A percentile compares a stretch with the other conserved stretches of the same genome.
These are phyloP conservation scores for Ceuthmochares aereus DNA, from an alignment of 2,113 vertebrate genomes.

Conservation along the genomic window DNA sequence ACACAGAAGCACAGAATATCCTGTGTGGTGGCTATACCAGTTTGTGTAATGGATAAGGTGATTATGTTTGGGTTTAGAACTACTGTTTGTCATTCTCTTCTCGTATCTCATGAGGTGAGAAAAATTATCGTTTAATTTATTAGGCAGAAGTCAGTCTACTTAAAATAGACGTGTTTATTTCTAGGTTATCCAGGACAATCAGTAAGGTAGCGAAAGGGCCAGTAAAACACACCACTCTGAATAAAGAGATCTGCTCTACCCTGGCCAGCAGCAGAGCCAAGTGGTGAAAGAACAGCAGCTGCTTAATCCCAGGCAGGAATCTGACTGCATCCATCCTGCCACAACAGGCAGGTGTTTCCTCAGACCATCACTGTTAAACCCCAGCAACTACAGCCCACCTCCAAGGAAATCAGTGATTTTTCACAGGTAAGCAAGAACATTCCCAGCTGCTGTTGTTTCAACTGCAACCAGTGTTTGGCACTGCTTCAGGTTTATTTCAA, in stretches of 20 bases:
- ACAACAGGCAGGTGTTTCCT: neutral
- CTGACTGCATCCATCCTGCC: neutral
- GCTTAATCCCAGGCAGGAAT: neutral
- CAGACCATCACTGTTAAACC: neutral
- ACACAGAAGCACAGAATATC: neutral
- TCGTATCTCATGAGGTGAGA: neutral
- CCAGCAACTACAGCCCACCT: neutral
- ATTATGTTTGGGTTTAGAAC: neutral
- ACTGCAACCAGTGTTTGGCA: neutral
- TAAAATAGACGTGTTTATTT: constrained; percentile 14
- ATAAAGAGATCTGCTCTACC: neutral
- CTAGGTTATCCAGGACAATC: neutral
- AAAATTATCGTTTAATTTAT: neutral
- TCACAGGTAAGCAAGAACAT: neutral
- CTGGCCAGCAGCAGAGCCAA: neutral
- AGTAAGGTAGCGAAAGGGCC: neutral
- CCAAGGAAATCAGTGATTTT: neutral
- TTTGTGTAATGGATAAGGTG: neutral
- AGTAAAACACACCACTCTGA: neutral
- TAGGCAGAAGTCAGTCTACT: neutral
- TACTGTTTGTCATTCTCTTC: neutral
- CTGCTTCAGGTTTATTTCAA: constrained; percentile 18
- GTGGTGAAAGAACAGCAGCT: neutral
- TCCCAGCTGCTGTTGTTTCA: constrained; percentile 41
- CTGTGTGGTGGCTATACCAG: neutral